A percentile compares a stretch with the other conserved stretches of the same genome.
Conservation (phyloP, 2,888 invertebrate genomes). For the Epistrophe eligans region DNA sequence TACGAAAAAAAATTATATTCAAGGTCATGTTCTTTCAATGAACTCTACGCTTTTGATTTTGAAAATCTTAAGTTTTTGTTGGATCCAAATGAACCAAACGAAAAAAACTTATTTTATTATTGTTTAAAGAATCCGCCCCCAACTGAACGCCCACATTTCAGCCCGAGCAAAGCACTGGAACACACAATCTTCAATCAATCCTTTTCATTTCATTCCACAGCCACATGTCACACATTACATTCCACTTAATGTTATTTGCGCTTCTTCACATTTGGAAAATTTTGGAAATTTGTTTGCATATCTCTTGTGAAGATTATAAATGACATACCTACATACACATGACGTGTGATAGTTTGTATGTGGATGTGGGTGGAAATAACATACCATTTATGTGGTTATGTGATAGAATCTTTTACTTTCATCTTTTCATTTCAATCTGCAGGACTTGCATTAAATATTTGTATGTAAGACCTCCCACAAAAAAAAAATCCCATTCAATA, state of each 20-base stretch:
- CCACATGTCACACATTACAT: conserved; percentile 24
- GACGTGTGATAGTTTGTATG: conserved; percentile 3
- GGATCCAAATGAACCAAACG: not conserved
- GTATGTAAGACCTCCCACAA: not conserved
- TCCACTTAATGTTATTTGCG: conserved; percentile 17
- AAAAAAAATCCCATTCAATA: not conserved
- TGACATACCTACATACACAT: not conserved
- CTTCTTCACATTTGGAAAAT: conserved; percentile 20
- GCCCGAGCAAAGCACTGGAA: not conserved
- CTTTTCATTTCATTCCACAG: conserved; percentile 12
- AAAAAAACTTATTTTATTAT: not conserved
- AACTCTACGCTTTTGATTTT: not conserved
- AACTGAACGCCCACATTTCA: not conserved
- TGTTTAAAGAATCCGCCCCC: not conserved
- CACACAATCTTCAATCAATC: conserved; percentile 4
- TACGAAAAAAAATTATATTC: not conserved
- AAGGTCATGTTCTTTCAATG: not conserved
- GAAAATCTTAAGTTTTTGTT: not conserved
- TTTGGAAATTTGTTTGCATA: conserved; percentile 50
- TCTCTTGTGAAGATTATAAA: not conserved
- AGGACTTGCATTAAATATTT: conserved; percentile 7
- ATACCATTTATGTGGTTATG: conserved; percentile 38
- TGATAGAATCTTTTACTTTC: conserved; percentile 16
- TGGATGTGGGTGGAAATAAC: conserved; percentile 41
- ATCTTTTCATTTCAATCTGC: conserved; percentile 5